Conservation (phyloP, 2,888 invertebrate genomes). For the Zygothrica quintamaculata region DNA sequence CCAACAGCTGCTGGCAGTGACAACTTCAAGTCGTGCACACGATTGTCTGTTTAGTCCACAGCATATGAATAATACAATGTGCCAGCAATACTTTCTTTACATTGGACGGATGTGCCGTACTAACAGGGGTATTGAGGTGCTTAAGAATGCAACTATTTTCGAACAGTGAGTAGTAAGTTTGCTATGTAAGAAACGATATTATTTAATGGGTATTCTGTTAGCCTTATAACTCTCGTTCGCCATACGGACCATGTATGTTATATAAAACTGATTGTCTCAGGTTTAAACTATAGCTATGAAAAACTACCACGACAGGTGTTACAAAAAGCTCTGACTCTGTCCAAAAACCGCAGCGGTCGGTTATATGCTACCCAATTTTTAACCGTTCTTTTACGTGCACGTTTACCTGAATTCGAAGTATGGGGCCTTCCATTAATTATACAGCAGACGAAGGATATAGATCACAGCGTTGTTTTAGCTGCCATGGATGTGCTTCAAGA, state of each 20-base stretch:
- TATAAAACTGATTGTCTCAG: constrained; percentile 96
- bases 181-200: not conserved
- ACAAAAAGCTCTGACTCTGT: constrained; percentile 85
- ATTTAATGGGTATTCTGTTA: constrained; percentile 77
- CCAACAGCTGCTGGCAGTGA: constrained; percentile 89
- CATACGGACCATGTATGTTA: constrained; percentile 95
- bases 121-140: constrained; percentile 88
- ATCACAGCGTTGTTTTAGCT: constrained; percentile 91
- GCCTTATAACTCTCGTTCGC: constrained; percentile 91
- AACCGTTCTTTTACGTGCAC: constrained; percentile 92
- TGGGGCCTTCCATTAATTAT: constrained; percentile 96
- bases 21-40: constrained; percentile 90
- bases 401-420: constrained; percentile 89
- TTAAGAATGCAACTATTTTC: constrained; percentile 91
- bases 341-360: constrained; percentile 86
- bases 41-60: constrained; percentile 95
- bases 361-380: constrained; percentile 97
- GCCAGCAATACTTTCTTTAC: constrained; percentile 97
- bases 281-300: constrained; percentile 92
- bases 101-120: constrained; percentile 93
- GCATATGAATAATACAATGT: constrained; percentile 94
- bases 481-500: constrained; percentile 95
- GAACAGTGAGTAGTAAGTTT: constrained; percentile 87
- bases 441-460: constrained; percentile 93
- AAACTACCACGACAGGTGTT: constrained; percentile 87